These are phyloP conservation scores for Aythya fuligula DNA, from an alignment of 2,797 vertebrate genomes.

Conservation along the genomic window DNA sequence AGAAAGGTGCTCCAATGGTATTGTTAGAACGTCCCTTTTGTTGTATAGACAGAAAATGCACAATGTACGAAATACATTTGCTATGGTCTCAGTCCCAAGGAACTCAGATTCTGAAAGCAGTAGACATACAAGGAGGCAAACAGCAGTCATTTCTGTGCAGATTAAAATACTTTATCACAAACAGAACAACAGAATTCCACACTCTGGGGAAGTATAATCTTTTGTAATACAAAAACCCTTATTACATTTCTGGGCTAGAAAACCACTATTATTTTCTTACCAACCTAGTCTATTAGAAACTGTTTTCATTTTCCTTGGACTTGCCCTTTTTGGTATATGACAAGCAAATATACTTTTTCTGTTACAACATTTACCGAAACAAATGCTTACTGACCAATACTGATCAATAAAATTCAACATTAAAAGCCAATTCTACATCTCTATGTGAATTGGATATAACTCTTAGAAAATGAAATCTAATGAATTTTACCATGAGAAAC, in stretches of 20 bases:
- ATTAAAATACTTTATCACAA: constrained; percentile 17
- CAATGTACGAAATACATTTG: neutral
- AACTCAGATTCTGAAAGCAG: neutral
- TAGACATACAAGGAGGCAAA: neutral
- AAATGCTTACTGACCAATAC: neutral
- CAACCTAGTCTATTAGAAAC: neutral
- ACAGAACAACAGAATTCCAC: neutral
- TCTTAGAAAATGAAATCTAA: neutral
- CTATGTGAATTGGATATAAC: neutral
- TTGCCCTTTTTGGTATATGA: neutral
- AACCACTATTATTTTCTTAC: neutral
- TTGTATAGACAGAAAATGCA: neutral
- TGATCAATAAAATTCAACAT: neutral
- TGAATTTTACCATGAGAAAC: neutral
- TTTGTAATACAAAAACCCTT: neutral
- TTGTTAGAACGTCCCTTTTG: neutral
- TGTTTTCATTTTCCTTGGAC: neutral
- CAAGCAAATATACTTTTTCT: neutral
- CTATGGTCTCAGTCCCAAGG: neutral
- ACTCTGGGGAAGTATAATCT: neutral
- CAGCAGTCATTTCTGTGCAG: neutral
- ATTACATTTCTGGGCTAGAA: neutral
- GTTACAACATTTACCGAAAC: neutral
- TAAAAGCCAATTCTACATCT: neutral
- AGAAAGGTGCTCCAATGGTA: neutral